Base-by-base conservation (phyloP, 2,113 vertebrate species). In the Ammodytes marinus region DNA sequence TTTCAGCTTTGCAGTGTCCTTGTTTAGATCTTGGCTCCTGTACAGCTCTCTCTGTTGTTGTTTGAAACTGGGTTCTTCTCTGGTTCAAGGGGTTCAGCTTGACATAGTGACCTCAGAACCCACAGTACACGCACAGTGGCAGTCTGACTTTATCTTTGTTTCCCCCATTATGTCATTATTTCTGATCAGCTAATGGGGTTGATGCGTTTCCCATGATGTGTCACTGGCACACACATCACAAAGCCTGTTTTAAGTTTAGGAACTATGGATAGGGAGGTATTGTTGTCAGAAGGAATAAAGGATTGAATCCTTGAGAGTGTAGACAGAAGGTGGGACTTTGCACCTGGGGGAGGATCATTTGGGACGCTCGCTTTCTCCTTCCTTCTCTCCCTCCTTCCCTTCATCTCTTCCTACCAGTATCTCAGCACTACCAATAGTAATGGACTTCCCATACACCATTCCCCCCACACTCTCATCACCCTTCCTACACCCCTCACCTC, bases 361-460 rank as follows among this genome's bases (percentile, higher is more conserved):
- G 80, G 86, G 81, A 87, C 69, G 82, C 14, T 55, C 46, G n/a
- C 49, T 81, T 71, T 78, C 74, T 52, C 42, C 69, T 61, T 84
- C 73, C 50, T 61, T 84, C 73, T 46, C 17, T 79, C 69, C 73
- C 46, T 58, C 45, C 19, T 46, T 82, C 82, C 76, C 73, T 86
- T 81, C 82, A 61, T 88, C 64, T 59, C 82, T 75, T 70, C 77
- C 58, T 78, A 86, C 79, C 40, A 64, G 7, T 61, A 63, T 89
- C 75, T 78, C 74, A 52, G 74, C 76, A 19, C 64, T 74, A 57
- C 69, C 77, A 43, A 72, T 73, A 79, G 73, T 91, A 86, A 95
- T 91, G 89, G 83, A 86, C 90, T 91, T 91, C 86, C 92, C 93
- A 92, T 87, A 66, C 77, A 27, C 82, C 55, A 79, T 65, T n/a